Evolutionary conservation across 2,888 invertebrate genomes (phyloP).

Genomic region (Sphinx pinastri): DNA sequence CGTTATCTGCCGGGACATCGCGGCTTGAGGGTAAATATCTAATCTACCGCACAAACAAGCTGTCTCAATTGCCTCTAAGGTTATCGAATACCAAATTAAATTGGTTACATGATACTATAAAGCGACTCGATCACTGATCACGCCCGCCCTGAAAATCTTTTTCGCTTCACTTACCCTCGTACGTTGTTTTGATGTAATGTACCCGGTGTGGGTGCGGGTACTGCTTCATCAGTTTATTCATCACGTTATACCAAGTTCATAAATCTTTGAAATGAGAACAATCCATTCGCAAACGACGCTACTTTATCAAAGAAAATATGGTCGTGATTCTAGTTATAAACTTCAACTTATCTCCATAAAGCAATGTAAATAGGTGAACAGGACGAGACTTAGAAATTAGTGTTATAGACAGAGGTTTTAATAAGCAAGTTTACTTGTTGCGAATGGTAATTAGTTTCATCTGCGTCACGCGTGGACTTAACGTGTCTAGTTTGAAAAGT

Average conservation of each 20-base stretch:
- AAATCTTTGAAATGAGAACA: neutral
- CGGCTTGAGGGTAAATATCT: slow-evolving; percentile 71
- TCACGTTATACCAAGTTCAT: neutral
- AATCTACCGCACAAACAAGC: slow-evolving; percentile 75
- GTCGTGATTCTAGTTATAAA: slow-evolving; percentile 23
- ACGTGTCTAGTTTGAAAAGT: slow-evolving; percentile 83
- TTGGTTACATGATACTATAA: slow-evolving; percentile 62
- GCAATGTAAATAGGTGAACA: slow-evolving; percentile 37
- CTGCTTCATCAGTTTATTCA: neutral
- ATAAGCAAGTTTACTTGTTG: slow-evolving; percentile 73
- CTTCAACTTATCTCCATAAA: slow-evolving; percentile 17
- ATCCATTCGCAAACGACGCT: slow-evolving; percentile 13
- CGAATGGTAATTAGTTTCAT: slow-evolving; percentile 76
- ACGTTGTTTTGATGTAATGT: slow-evolving; percentile 19
- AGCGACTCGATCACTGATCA: slow-evolving; percentile 48
- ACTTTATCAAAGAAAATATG: slow-evolving; percentile 22
- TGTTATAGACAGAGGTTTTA: slow-evolving; percentile 68
- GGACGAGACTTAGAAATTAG: slow-evolving; percentile 69
- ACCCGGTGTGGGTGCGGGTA: neutral
- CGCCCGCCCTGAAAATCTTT: slow-evolving; percentile 23
- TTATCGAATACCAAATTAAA: slow-evolving; percentile 77
- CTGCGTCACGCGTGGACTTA: slow-evolving; percentile 81
- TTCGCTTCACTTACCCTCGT: slow-evolving; percentile 6
- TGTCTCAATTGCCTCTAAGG: slow-evolving; percentile 71
- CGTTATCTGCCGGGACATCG: slow-evolving; percentile 73